Percentiles rank a stretch among this genome's conserved stretches.
Evolutionary conservation across 2,113 vertebrate species (phyloP).

Genomic region (Brachirus orientalis): DNA sequence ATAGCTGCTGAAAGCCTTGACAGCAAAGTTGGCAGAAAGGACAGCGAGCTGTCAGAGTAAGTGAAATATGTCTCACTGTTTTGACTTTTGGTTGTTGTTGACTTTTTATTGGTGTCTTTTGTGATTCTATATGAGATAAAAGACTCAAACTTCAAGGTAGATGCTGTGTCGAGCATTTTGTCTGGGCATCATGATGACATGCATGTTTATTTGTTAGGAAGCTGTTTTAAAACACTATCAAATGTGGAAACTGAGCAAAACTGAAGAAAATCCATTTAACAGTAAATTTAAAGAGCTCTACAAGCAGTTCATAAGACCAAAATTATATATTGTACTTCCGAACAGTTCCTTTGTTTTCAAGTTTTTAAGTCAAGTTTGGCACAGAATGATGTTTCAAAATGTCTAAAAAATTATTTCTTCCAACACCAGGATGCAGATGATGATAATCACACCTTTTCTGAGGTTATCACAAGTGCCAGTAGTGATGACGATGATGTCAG

Average conservation of each 20-base stretch:
- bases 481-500: slow-evolving; percentile 69
- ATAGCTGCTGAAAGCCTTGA: slow-evolving; percentile 29
- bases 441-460: slow-evolving; percentile 38
- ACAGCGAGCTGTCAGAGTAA: slow-evolving; percentile 48
- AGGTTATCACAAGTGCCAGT: slow-evolving; percentile 62
- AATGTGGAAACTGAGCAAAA: too few species aligned
- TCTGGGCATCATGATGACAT: too few species aligned
- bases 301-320: too few species aligned
- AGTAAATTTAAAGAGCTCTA: too few species aligned
- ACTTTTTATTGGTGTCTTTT: neutral
- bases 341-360: too few species aligned
- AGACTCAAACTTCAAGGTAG: too few species aligned
- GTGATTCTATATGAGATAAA: neutral
- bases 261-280: too few species aligned
- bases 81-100: neutral
- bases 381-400: neutral
- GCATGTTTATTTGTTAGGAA: too few species aligned
- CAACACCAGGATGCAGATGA: slow-evolving; percentile 56
- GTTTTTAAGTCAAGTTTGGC: too few species aligned
- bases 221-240: too few species aligned
- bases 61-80: slow-evolving; percentile 31
- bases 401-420: slow-evolving; percentile 26
- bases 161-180: too few species aligned
- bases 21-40: slow-evolving; percentile 27
- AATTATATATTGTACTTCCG: too few species aligned